A percentile compares a stretch with the other conserved stretches of the same genome.
phyloP scores from a whole-genome alignment of 2,113 vertebrate species.

The Dryoscopus gambensis region DNA sequence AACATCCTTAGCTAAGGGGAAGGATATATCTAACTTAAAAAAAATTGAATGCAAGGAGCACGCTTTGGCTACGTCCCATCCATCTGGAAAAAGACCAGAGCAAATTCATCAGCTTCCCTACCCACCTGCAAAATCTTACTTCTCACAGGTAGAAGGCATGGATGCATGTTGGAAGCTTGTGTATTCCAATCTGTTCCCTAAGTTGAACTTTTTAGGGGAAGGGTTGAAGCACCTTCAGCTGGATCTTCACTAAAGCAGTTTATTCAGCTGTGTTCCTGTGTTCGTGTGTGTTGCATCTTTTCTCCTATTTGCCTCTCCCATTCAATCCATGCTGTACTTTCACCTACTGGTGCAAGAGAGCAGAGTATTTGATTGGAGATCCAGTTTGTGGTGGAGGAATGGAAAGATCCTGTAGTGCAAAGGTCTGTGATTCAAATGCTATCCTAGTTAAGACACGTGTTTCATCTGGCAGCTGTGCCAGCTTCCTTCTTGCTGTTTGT shows the following conservation, averaged over 20 bases:
- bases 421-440: not conserved
- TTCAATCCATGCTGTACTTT: not conserved
- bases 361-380: not conserved
- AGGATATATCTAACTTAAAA: not conserved
- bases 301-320: not conserved
- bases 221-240: not conserved
- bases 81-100: not conserved
- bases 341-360: not conserved
- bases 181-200: not conserved
- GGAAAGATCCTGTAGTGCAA: not conserved
- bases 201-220: not conserved
- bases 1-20: not conserved
- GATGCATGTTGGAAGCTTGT: not conserved
- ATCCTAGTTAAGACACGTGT: rapidly evolving
- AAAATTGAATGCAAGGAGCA: not conserved
- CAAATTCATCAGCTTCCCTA: not conserved
- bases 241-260: not conserved
- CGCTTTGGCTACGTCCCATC: not conserved
- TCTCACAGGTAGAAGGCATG: not conserved
- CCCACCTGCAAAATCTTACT: not conserved
- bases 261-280: not conserved
- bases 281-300: not conserved
- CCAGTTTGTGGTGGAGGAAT: not conserved
- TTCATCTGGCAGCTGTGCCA: not conserved
- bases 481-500: not conserved